Base-by-base conservation (phyloP, 1,140 invertebrate species). In the Charaxes varanes region DNA sequence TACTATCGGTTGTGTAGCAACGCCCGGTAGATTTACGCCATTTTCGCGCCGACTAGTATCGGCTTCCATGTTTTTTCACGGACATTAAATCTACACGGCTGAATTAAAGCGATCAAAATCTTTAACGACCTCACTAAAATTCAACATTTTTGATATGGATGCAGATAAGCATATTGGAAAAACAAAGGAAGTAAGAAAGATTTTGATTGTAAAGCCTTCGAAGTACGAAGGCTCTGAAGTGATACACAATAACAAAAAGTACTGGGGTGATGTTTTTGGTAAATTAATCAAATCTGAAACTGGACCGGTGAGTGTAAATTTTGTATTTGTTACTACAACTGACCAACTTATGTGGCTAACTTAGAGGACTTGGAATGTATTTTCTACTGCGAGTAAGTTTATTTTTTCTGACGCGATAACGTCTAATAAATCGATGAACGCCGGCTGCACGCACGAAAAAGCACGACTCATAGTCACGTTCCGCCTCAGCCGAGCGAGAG, bases 241-340 rank as follows among this genome's bases (percentile, higher is more conserved):
- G 14, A 41, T 78, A 22, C 60, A 67, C 4, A 37, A 10, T 3
- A 79, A 71, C 38, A 80, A 62, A 41, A 65, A 59, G 30, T 76
- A 80, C 46, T 83, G 79, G 79, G 53, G 53, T 13, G 57, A 28
- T 16, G 46, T 70, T 10, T 66, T 81, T 34, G 15, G 62, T 19
- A 13, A 58, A 22, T 41, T 78, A n/a, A 65, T 72, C 13, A 28
- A 33, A 7, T 21, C 23, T 4, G 18, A 37, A 17, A 28, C 43
- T 18, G 46, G 38, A 26, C 34, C 47, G 13, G 74, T 79, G 37
- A 58, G 71, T n/a, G n/a, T 62, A 48, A n/a, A 12, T 37, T 10
- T 23, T 18, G 16, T 30, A 27, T 40, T 16, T 15, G 10, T 14
- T 24, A 19, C 17, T 27, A 32, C 12, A 23, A 26, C n/a, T n/a